Percentiles rank a stretch among this genome's conserved stretches.
phyloP scores from a whole-genome alignment of 92 coral and sea anemone genomes.

The Porites divaricata region DNA sequence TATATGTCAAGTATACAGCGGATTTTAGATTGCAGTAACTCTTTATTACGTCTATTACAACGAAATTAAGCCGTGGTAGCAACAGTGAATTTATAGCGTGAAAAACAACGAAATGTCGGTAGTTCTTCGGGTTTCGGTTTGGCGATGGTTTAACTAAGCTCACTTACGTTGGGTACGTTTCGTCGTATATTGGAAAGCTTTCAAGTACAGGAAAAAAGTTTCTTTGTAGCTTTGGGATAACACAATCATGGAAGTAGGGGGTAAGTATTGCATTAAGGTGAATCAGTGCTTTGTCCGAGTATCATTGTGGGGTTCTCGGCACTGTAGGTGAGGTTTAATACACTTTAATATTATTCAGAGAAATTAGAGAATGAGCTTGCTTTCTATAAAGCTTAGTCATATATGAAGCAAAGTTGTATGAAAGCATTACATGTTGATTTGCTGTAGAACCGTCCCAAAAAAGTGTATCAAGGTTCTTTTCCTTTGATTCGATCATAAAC shows the following conservation, averaged over 20 bases:
- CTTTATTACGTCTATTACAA: not conserved
- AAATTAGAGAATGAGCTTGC: no score
- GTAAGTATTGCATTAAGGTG: not conserved
- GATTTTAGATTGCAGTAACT: not conserved
- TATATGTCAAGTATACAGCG: not conserved
- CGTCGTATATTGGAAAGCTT: conserved; percentile 10
- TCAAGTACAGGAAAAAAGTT: not conserved
- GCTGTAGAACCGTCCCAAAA: not conserved
- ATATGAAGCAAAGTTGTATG: no score
- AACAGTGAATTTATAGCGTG: not conserved
- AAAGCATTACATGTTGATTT: no score
- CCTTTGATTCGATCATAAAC: not conserved
- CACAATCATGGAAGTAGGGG: not conserved
- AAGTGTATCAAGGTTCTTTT: not conserved
- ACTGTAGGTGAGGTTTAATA: not conserved
- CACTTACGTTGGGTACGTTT: not conserved
- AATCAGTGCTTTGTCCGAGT: not conserved
- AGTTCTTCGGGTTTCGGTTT: not conserved
- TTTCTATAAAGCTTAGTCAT: no score
- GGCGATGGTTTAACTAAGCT: not conserved
- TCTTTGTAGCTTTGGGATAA: not conserved
- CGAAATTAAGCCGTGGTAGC: not conserved
- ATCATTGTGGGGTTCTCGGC: not conserved
- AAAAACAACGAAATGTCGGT: not conserved
- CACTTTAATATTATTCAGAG: no score